Evolutionary conservation across 2,113 vertebrate species (phyloP).

Genomic region (Sinocyclocheilus anshuiensis): DNA sequence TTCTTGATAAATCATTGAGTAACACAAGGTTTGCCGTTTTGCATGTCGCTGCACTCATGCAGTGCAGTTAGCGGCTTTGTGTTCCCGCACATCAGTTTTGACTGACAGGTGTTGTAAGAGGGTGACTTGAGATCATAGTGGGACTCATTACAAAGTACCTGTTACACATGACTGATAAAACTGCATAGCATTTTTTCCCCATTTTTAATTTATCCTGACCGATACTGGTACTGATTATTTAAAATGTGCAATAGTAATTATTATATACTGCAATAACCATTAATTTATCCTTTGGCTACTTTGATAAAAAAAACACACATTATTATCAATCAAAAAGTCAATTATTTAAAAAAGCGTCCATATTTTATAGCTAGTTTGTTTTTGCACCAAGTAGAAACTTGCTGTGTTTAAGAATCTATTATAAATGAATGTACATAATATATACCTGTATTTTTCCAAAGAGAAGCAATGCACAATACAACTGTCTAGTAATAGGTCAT

Average conservation of each 20-base stretch:
- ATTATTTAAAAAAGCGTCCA: too few relatives aligned
- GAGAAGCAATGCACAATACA: background rate
- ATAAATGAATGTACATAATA: too few relatives aligned
- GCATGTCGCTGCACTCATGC: too few relatives aligned
- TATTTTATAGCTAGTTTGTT: background rate
- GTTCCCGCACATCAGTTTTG: background rate
- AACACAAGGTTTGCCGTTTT: too few relatives aligned
- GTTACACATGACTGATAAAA: background rate
- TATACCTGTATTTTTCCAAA: background rate
- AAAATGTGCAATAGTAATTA: too few relatives aligned
- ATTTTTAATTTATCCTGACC: too few relatives aligned
- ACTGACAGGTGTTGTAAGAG: constrained; percentile 2
- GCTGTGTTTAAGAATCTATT: background rate
- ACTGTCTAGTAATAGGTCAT: background rate
- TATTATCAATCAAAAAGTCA: too few relatives aligned
- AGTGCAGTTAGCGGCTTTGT: background rate
- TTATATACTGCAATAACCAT: too few relatives aligned
- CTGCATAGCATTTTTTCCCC: background rate
- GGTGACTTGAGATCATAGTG: background rate
- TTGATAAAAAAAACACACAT: too few relatives aligned
- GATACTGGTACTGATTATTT: too few relatives aligned
- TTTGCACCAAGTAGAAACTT: background rate
- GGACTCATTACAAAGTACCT: background rate
- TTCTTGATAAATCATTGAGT: too few relatives aligned
- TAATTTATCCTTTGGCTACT: too few relatives aligned